phyloP scores from a whole-genome alignment of 2,797 vertebrate genomes.

The Pantherophis alleghaniensis region DNA sequence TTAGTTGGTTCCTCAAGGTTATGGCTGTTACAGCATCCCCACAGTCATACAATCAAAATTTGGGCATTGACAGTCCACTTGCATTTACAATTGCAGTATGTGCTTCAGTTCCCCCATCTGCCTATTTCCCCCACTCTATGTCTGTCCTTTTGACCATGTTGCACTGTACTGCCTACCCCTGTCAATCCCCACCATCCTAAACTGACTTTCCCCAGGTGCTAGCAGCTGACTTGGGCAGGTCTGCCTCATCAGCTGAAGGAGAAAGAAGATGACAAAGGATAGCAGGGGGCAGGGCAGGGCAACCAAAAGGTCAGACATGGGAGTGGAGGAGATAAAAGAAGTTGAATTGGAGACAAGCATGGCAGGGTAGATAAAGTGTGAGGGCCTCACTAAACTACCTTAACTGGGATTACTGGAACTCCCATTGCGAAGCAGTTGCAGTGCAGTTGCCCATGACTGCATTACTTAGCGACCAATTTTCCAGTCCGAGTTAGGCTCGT shows the following conservation, averaged over 20 bases:
- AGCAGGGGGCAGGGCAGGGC: neutral
- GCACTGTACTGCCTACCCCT: neutral
- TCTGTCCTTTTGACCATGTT: neutral
- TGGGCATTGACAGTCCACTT: neutral
- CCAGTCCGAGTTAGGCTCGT: neutral
- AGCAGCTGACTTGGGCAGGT: neutral
- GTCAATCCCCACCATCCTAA: neutral
- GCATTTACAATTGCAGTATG: neutral
- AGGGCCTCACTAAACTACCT: neutral
- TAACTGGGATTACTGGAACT: neutral
- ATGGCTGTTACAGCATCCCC: neutral
- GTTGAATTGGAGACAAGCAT: neutral
- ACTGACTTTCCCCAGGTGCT: neutral
- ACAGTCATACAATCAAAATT: neutral
- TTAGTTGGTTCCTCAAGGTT: neutral
- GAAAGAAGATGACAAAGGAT: neutral
- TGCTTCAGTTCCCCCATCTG: neutral
- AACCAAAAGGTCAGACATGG: neutral
- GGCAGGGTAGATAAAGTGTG: neutral
- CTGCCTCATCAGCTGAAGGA: neutral
- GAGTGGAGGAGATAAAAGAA: neutral
- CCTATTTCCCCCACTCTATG: neutral
- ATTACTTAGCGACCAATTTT: neutral
- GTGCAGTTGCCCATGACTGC: neutral
- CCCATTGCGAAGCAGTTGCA: neutral